Base-by-base conservation (phyloP, 2,113 vertebrate genomes). In the Cyanoramphus novaezelandiae region DNA sequence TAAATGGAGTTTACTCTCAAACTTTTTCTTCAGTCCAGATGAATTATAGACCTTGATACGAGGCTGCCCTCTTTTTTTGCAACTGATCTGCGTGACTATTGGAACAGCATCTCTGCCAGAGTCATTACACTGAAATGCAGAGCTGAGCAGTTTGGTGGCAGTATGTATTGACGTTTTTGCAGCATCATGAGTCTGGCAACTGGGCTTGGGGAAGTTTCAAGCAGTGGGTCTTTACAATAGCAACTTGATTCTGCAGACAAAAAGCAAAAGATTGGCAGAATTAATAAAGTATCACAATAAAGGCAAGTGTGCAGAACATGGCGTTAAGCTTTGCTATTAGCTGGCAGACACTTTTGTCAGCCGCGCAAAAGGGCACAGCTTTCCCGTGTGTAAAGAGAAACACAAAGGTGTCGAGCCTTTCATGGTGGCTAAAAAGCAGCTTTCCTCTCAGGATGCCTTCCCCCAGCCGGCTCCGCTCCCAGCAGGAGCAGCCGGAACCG, bases 181-280 rank as follows among this genome's bases (percentile, higher is more conserved):
- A 97, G 96, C 89, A 95, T 94, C 96, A 97, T 97, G 86, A 96
- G 91, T 97, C 95, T 98, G 96, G 97, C 94, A 96, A 93, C 96
- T 96, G 96, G 94, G 94, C 95, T 95, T 96, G 94, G 95, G 96
- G 97, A 96, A 97, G 95, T 96, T 97, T 98, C 96, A 97, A 97
- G 95, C 94, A 97, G 94, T 94, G 94, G 92, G 81, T 96, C 97
- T 98, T 98, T 97, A 98, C 97, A 98, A 98, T 98, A 96, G 97
- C 96, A 98, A 97, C 96, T 97, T 97, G 91, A 96, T 97, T 97
- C 97, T 98, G 95, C 97, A 97, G 97, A 97, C 95, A 97, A 96
- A 98, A 97, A 94, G 79, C 94, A 92, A 95, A 68, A 96, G 92
- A 97, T 93, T 96, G 94, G 95, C 75, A 97, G 94, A 90, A 97